phyloP scores from a whole-genome alignment of 1,140 invertebrate species.

The Oncopodura yosiiana region DNA sequence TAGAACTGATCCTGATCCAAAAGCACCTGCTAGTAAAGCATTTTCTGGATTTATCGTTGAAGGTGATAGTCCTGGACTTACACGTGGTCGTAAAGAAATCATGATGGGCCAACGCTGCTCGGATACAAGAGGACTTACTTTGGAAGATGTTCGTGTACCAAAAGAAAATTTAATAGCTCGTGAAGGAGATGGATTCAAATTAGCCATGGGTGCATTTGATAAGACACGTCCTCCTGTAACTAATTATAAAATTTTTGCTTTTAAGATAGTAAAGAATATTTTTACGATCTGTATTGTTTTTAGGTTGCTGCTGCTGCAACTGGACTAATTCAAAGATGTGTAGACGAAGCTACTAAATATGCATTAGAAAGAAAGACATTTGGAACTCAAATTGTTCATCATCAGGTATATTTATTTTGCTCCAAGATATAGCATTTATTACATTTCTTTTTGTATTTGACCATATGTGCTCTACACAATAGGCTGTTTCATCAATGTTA shows the following conservation, averaged over 20 bases:
- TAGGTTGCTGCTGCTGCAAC: slow-evolving; percentile 82
- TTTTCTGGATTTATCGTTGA: slow-evolving; percentile 97
- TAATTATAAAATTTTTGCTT: slow-evolving; percentile 17
- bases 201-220: slow-evolving; percentile 95
- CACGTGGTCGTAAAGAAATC: slow-evolving; percentile 79
- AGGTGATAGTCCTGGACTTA: slow-evolving; percentile 72
- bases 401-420: no score
- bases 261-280: no score
- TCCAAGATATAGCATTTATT: no score
- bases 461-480: no score
- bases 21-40: slow-evolving; percentile 74
- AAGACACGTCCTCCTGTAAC: slow-evolving; percentile 78
- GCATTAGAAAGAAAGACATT: slow-evolving; percentile 88
- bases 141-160: slow-evolving; percentile 93
- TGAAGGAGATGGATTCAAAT: slow-evolving; percentile 87
- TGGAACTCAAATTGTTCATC: slow-evolving; percentile 71
- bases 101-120: slow-evolving; percentile 97
- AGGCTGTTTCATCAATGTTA: slow-evolving; percentile 88
- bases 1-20: slow-evolving; percentile 87
- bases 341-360: slow-evolving; percentile 92
- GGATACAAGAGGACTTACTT: slow-evolving; percentile 90
- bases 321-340: slow-evolving; percentile 75
- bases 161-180: slow-evolving; percentile 83
- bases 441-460: no score
- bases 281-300: no score